Conservation (phyloP, 1,140 invertebrate genomes). For the Galendromus occidentalis region DNA sequence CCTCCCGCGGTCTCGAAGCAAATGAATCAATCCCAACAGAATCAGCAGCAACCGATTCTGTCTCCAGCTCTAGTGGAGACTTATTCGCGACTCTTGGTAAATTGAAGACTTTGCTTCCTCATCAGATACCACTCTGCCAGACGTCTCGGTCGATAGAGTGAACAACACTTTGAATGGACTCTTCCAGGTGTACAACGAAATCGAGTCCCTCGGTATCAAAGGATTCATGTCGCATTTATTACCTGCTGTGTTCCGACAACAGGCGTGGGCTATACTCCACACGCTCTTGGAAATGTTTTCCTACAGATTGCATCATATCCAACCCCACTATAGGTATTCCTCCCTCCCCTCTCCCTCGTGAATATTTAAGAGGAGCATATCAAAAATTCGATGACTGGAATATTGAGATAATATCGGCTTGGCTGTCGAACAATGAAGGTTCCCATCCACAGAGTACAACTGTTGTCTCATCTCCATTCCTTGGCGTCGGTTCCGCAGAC, state of each 20-base stretch:
- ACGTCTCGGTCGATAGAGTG: too few species aligned
- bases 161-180: too few species aligned
- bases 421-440: too few species aligned
- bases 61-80: constrained; percentile 84
- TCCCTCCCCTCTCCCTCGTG: too few species aligned
- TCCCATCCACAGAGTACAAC: constrained; percentile 45
- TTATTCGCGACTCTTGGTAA: constrained; percentile 59
- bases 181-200: constrained; percentile 60
- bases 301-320: constrained; percentile 84
- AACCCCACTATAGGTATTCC: constrained; percentile 60
- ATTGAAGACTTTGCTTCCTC: neutral
- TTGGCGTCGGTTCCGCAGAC: constrained; percentile 70
- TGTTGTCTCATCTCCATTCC: constrained; percentile 65
- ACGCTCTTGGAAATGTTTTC: constrained; percentile 90
- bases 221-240: constrained; percentile 50
- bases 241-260: constrained; percentile 43
- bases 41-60: constrained; percentile 52
- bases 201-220: constrained; percentile 88
- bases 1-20: neutral
- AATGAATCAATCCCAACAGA: neutral
- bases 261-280: constrained; percentile 82
- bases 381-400: too few species aligned
- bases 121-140: too few species aligned
- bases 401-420: too few species aligned
- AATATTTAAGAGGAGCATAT: too few species aligned